A percentile compares a stretch with the other conserved stretches of the same genome.
Conservation (phyloP, 2,113 vertebrate species). For the Terrapene triunguis region DNA sequence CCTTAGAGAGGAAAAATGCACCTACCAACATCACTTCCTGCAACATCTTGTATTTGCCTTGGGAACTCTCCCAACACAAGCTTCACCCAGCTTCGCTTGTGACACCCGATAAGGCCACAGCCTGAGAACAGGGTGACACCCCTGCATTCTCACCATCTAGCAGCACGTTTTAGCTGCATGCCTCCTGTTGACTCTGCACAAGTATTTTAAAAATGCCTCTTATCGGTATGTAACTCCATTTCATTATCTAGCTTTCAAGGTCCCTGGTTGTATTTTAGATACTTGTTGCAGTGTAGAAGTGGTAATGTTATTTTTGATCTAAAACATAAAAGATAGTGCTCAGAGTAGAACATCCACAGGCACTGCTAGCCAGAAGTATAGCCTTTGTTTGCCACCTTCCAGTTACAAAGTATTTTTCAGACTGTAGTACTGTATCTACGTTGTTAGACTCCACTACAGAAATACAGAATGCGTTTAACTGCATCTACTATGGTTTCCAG, state of each 20-base stretch:
- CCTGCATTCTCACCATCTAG: not conserved
- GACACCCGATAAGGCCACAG: not conserved
- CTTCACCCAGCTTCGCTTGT: not conserved
- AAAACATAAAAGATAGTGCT: not conserved
- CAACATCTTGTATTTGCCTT: not conserved
- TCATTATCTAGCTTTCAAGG: not conserved
- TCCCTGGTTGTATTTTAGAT: not conserved
- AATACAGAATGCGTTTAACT: not conserved
- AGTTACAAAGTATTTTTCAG: not conserved
- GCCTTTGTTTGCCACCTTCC: not conserved
- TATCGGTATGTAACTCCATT: not conserved
- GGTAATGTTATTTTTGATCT: not conserved
- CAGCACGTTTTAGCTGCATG: not conserved
- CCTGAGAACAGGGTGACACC: not conserved
- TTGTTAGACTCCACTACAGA: not conserved
- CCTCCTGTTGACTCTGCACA: not conserved
- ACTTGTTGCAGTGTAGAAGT: not conserved
- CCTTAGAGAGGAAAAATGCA: not conserved
- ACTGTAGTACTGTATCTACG: fast-evolving
- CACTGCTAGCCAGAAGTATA: not conserved
- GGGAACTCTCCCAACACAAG: not conserved
- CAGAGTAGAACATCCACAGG: not conserved
- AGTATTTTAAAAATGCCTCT: not conserved
- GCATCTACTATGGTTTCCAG: not conserved
- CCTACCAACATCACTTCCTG: not conserved